phyloP scores from a whole-genome alignment of 2,797 vertebrate species.

The Chiloscyllium punctatum region DNA sequence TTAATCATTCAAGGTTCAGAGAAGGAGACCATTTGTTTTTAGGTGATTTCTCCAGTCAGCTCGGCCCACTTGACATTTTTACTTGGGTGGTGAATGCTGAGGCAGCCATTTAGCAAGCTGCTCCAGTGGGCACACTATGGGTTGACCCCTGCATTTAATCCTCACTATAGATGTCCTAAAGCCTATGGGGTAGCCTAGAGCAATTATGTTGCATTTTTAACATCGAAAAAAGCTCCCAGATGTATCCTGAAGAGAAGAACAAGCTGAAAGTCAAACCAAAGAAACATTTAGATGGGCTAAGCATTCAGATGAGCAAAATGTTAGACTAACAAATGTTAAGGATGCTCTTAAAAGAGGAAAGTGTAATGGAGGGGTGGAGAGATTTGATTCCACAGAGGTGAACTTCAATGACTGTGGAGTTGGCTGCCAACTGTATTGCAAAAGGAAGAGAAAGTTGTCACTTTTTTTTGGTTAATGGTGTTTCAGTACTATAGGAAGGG shows the following conservation, averaged over 20 bases:
- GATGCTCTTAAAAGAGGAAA: neutral
- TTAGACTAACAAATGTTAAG: neutral
- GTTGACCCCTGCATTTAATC: neutral
- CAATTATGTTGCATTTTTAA: neutral
- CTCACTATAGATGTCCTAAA: neutral
- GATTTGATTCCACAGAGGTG: neutral
- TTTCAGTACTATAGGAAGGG: neutral
- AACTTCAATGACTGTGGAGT: no score
- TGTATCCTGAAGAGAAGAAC: neutral
- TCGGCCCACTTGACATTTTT: no score
- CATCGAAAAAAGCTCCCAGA: neutral
- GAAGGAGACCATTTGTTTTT: neutral
- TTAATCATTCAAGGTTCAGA: neutral
- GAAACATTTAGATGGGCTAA: neutral
- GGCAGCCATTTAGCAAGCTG: neutral
- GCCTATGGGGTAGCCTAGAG: neutral
- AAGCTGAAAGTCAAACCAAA: neutral
- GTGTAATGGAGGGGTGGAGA: neutral
- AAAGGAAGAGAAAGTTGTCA: neutral
- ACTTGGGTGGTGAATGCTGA: neutral
- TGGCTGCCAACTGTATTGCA: neutral
- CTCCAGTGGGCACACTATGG: neutral
- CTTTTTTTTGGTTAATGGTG: neutral
- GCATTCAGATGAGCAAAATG: neutral
- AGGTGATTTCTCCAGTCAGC: neutral